Conservation (phyloP, 2,113 vertebrate genomes). For the Syngnathus scovelli region DNA sequence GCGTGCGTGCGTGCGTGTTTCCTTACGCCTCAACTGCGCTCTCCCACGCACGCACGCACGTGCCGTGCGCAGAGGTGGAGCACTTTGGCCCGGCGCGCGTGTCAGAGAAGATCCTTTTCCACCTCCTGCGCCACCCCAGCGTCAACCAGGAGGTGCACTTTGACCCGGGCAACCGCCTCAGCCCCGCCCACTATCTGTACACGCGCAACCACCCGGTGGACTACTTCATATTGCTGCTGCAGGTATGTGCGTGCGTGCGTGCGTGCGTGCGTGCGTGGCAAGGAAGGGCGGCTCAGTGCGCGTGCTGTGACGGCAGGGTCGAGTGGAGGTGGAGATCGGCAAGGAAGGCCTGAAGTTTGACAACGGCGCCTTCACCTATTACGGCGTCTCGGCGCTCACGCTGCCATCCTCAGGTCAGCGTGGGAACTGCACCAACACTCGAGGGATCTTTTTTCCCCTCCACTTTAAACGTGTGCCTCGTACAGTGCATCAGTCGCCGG, state of each 20-base stretch:
- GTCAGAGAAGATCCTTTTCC: slow-evolving; percentile 84
- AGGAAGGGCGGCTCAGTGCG: neutral
- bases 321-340: slow-evolving; percentile 88
- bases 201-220: slow-evolving; percentile 86
- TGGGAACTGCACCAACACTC: neutral
- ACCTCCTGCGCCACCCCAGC: slow-evolving; percentile 83
- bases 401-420: slow-evolving; percentile 79
- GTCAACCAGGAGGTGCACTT: slow-evolving; percentile 90
- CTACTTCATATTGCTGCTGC: slow-evolving; percentile 87
- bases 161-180: slow-evolving; percentile 75
- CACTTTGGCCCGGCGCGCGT: slow-evolving; percentile 79
- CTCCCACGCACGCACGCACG: neutral
- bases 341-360: slow-evolving; percentile 90
- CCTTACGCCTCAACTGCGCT: too few species aligned
- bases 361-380: slow-evolving; percentile 88
- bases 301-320: slow-evolving; percentile 67
- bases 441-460: too few species aligned
- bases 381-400: slow-evolving; percentile 82
- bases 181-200: slow-evolving; percentile 82
- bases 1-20: too few species aligned
- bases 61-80: slow-evolving; percentile 77
- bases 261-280: neutral
- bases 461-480: neutral
- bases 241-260: slow-evolving; percentile 61
- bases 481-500: slow-evolving; percentile 82